Conservation (phyloP, 2,797 vertebrate genomes). For the Lophius americanus region DNA sequence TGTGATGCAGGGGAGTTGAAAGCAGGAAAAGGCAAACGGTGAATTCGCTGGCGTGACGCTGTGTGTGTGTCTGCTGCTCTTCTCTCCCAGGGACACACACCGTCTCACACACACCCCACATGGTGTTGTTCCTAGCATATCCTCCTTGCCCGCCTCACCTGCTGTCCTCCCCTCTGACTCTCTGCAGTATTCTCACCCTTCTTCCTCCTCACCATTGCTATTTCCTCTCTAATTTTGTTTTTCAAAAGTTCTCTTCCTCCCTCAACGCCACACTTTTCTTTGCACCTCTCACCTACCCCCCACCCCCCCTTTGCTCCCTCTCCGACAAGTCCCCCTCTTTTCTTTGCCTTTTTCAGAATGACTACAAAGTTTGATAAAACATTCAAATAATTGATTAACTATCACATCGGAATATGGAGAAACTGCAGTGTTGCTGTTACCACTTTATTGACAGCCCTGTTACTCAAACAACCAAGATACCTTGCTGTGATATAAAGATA, state of each 20-base stretch:
- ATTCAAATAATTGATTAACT: too few relatives aligned
- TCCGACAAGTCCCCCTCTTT: background rate
- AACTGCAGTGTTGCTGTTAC: too few relatives aligned
- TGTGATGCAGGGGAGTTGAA: conserved; percentile 46
- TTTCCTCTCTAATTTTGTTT: conserved; percentile 26
- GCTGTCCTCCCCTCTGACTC: conserved; percentile 29
- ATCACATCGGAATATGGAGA: too few relatives aligned
- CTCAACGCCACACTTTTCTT: conserved; percentile 36
- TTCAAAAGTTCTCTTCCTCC: conserved; percentile 54
- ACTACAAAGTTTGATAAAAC: background rate
- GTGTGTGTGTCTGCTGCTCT: conserved; percentile 38
- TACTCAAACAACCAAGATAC: too few relatives aligned
- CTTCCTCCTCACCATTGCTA: conserved; percentile 32
- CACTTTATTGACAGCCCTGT: too few relatives aligned
- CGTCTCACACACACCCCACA: conserved; percentile 1
- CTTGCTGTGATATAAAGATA: too few relatives aligned
- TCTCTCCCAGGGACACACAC: conserved; percentile 18
- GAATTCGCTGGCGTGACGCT: conserved; percentile 19
- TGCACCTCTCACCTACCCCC: conserved; percentile 25
- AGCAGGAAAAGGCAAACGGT: conserved; percentile 61
- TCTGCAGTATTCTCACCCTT: conserved; percentile 54
- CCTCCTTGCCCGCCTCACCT: conserved; percentile 28
- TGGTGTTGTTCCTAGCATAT: conserved; percentile 38
- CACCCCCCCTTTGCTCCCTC: background rate
- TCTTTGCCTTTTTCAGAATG: conserved; percentile 9